These are phyloP conservation scores for Sinosuthora webbiana DNA, from an alignment of 2,113 vertebrate species.

Conservation along the genomic window DNA sequence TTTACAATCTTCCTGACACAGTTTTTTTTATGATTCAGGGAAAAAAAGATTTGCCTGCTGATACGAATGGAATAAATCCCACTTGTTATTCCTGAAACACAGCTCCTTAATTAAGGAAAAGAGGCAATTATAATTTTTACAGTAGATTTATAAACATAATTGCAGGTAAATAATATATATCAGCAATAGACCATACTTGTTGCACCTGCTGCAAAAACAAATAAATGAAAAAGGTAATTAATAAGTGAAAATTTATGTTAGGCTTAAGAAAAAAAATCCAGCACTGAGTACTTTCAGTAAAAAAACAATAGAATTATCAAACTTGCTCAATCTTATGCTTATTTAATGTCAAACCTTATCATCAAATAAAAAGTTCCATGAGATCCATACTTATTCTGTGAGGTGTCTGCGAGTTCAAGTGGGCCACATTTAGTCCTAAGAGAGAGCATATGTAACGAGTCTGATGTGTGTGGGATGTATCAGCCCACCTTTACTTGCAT, in stretches of 20 bases:
- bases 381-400: background rate
- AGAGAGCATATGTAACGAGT: background rate
- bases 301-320: background rate
- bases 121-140: background rate
- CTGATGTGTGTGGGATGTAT: background rate
- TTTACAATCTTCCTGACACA: background rate
- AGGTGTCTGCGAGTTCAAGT: background rate
- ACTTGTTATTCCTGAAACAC: background rate
- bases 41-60: background rate
- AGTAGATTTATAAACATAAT: background rate
- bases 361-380: background rate
- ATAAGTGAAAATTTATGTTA: background rate
- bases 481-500: background rate
- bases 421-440: background rate
- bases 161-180: background rate
- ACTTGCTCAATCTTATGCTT: background rate
- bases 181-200: background rate
- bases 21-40: background rate
- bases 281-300: background rate
- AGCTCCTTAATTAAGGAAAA: background rate
- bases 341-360: background rate
- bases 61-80: background rate
- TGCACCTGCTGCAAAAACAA: accelerated
- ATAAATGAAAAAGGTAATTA: background rate
- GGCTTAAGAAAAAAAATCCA: background rate